Conservation (phyloP, 2,888 invertebrate genomes). For the Pediacus dermestoides region DNA sequence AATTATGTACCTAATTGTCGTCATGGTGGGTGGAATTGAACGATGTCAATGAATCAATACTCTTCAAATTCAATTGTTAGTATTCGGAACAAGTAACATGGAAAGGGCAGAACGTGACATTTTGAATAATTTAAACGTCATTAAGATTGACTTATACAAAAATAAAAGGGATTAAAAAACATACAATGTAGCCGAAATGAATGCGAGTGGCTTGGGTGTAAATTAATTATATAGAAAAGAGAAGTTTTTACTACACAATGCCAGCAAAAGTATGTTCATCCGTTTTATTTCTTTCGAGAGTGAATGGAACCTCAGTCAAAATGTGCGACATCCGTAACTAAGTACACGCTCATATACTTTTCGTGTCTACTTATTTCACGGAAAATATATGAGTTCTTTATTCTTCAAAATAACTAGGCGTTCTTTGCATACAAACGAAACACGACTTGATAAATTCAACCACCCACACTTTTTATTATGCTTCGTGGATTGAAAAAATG, state of each 20-base stretch:
- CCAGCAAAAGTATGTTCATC: constrained; percentile 27
- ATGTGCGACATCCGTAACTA: constrained; percentile 33
- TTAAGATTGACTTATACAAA: constrained; percentile 10
- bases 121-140: constrained; percentile 13
- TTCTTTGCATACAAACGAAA: constrained; percentile 33
- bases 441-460: constrained; percentile 27
- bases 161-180: constrained; percentile 16
- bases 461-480: constrained; percentile 1
- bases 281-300: constrained; percentile 23
- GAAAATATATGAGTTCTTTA: constrained; percentile 31
- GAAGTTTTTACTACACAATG: constrained; percentile 20
- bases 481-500: constrained; percentile 5
- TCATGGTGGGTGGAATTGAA: no score
- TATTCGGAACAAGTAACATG: no score
- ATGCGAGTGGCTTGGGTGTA: constrained; percentile 15
- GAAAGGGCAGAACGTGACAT: constrained; percentile 17
- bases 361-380: constrained; percentile 34
- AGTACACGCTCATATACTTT: constrained; percentile 33
- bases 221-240: constrained; percentile 30
- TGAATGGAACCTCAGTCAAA: constrained; percentile 27
- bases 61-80: no score
- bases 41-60: no score
- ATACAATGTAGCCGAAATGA: constrained; percentile 7
- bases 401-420: constrained; percentile 32
- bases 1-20: no score